These are phyloP conservation scores for Acrobasis suavella DNA, from an alignment of 2,888 invertebrate species.

Conservation along the genomic window DNA sequence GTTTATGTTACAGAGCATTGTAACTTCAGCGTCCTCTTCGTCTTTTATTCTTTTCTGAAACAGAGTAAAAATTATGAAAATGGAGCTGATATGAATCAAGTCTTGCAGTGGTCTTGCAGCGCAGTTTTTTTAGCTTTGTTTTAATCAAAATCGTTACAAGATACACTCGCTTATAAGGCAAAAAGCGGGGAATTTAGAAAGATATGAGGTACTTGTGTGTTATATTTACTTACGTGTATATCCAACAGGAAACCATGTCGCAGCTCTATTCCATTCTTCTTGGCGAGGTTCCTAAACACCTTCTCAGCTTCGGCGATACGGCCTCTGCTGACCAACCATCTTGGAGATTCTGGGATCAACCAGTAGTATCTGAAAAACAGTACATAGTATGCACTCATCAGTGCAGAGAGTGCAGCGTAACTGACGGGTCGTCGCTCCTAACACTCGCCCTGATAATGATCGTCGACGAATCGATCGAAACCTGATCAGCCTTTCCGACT, in stretches of 20 bases:
- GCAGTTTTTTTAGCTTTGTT: too few species aligned
- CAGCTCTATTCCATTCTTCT: constrained; percentile 81
- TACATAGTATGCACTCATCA: too few species aligned
- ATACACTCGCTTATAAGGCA: too few species aligned
- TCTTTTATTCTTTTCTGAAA: constrained; percentile 69
- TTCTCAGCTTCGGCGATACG: constrained; percentile 85
- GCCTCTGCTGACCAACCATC: constrained; percentile 86
- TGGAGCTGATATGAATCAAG: not conserved
- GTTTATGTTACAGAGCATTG: constrained; percentile 53
- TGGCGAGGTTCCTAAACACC: constrained; percentile 84
- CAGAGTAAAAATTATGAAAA: not conserved
- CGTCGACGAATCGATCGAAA: too few species aligned
- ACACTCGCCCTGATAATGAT: too few species aligned
- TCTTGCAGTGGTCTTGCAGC: too few species aligned
- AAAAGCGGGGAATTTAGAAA: too few species aligned
- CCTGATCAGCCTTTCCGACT: too few species aligned
- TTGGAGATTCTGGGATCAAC: constrained; percentile 87
- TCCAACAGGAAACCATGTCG: constrained; percentile 83
- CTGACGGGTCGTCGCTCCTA: too few species aligned
- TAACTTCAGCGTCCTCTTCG: constrained; percentile 54
- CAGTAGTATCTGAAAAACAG: constrained; percentile 80
- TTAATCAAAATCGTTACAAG: too few species aligned
- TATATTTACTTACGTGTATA: constrained; percentile 73
- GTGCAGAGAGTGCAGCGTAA: too few species aligned
- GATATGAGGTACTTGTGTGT: too few species aligned